These are phyloP conservation scores for Heliothis subflexa DNA, from an alignment of 1,140 invertebrate species.

Conservation along the genomic window DNA sequence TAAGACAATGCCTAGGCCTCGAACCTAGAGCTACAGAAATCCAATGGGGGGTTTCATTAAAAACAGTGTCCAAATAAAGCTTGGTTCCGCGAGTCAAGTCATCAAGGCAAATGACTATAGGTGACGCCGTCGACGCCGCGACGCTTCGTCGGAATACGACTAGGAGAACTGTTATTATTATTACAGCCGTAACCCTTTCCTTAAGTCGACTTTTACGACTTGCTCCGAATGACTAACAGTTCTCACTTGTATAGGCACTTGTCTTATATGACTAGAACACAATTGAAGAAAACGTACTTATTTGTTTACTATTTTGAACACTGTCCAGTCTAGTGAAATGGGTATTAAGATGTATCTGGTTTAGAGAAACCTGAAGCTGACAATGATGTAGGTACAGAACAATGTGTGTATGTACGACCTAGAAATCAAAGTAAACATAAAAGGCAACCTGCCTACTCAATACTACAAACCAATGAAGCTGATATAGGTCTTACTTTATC, in stretches of 20 bases:
- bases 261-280: not conserved
- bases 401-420: too few species aligned
- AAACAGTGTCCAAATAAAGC: not conserved
- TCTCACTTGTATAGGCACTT: conserved; percentile 8
- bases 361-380: too few species aligned
- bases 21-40: too few species aligned
- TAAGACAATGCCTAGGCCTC: too few species aligned
- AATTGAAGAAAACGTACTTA: not conserved
- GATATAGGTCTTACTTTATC: not conserved
- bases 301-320: not conserved
- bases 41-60: not conserved
- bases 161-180: conserved; percentile 34
- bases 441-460: too few species aligned
- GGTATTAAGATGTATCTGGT: too few species aligned
- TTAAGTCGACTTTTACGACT: conserved; percentile 30
- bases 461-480: too few species aligned
- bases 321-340: too few species aligned
- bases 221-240: conserved; percentile 18
- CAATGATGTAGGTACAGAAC: too few species aligned
- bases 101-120: conserved; percentile 18
- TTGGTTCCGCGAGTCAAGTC: conserved; percentile 15
- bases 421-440: too few species aligned
- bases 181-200: conserved; percentile 25
- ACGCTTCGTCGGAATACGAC: not conserved
- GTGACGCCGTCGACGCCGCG: conserved; percentile 8